phyloP scores from a whole-genome alignment of 2,113 vertebrate species.

The Ptyas mucosa region DNA sequence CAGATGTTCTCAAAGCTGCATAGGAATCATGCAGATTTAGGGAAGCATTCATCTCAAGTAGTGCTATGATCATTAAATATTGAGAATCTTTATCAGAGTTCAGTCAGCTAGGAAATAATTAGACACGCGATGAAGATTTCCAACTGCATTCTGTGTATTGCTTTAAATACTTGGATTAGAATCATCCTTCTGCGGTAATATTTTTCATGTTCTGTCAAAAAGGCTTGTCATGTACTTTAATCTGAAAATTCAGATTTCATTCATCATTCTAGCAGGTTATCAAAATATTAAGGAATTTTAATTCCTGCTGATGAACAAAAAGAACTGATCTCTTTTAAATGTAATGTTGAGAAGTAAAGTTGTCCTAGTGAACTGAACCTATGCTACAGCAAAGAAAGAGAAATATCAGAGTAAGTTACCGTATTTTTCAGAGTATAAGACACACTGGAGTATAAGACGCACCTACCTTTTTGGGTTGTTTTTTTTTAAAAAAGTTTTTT shows the following conservation, averaged over 20 bases:
- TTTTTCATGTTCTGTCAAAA: not conserved
- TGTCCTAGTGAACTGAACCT: not conserved
- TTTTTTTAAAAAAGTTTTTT: too few species aligned
- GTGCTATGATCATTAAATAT: conserved; percentile 58
- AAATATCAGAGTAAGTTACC: not conserved
- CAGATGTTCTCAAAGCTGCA: conserved; percentile 41
- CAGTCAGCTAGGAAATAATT: conserved; percentile 44
- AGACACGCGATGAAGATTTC: conserved; percentile 31
- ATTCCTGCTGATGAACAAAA: not conserved
- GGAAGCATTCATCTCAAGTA: conserved; percentile 47
- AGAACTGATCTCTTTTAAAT: not conserved
- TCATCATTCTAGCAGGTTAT: not conserved
- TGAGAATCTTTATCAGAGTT: conserved; percentile 54
- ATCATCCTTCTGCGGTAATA: not conserved
- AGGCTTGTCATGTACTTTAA: not conserved
- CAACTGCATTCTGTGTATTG: not conserved
- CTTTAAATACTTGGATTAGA: conserved; percentile 27
- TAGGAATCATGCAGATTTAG: conserved; percentile 51
- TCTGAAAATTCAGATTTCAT: not conserved
- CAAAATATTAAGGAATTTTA: not conserved
- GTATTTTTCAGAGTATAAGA: too few species aligned
- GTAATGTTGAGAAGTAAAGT: not conserved
- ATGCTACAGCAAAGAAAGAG: not conserved
- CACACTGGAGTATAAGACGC: too few species aligned
- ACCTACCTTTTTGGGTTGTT: too few species aligned